phyloP scores from a whole-genome alignment of 2,888 invertebrate species.

The Cancer borealis region DNA sequence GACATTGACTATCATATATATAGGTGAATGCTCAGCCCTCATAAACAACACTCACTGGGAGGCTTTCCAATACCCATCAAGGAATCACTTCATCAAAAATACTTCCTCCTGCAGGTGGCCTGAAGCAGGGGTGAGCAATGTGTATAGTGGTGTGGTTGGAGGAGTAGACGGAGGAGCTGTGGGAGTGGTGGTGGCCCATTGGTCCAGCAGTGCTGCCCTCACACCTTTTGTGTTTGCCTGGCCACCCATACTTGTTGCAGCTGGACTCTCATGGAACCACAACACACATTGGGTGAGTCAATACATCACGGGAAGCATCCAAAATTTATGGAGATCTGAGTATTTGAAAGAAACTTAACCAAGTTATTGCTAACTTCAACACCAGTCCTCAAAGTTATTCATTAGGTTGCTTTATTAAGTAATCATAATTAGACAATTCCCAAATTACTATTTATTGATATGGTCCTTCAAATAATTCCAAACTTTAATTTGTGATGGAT shows the following conservation, averaged over 20 bases:
- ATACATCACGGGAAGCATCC: too few species aligned
- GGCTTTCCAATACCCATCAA: neutral
- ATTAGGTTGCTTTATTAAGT: too few species aligned
- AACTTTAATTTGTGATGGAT: too few species aligned
- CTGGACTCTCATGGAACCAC: constrained; percentile 84
- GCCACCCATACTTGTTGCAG: constrained; percentile 83
- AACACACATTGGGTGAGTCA: constrained; percentile 80
- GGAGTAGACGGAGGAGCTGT: constrained; percentile 81
- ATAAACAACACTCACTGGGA: neutral
- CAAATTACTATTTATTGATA: too few species aligned
- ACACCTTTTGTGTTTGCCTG: constrained; percentile 84
- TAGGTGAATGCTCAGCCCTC: neutral
- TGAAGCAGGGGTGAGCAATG: constrained; percentile 83
- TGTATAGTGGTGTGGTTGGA: constrained; percentile 82
- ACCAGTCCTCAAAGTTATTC: too few species aligned
- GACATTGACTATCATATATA: neutral
- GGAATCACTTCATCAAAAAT: neutral
- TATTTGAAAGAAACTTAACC: too few species aligned
- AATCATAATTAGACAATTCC: too few species aligned
- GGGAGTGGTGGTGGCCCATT: constrained; percentile 83
- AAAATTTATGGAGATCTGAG: too few species aligned
- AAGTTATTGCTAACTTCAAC: too few species aligned
- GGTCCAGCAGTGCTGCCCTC: constrained; percentile 84
- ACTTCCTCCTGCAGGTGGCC: constrained; percentile 81
- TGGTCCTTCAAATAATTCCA: too few species aligned